phyloP scores from a whole-genome alignment of 1,140 invertebrate species.

The Yoshiicerus persimilis region DNA sequence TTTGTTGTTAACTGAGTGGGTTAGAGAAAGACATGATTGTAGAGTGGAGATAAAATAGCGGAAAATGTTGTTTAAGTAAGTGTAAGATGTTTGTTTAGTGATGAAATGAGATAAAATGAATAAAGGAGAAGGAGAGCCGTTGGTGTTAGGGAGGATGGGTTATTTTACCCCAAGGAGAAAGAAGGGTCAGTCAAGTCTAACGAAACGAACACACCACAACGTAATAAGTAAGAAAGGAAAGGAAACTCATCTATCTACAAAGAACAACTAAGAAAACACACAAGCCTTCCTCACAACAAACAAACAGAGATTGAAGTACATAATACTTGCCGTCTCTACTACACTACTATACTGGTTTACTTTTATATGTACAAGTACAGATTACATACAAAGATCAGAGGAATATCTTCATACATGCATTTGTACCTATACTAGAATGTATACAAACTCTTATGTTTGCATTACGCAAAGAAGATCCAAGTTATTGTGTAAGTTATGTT shows the following conservation, averaged over 20 bases:
- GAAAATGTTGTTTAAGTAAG: background rate
- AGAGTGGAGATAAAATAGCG: background rate
- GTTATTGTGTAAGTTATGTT: background rate
- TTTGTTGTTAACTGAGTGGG: background rate
- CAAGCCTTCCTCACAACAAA: background rate
- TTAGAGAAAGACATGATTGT: background rate
- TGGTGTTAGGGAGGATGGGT: constrained; percentile 8
- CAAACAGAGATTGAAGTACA: background rate
- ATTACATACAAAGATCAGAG: background rate
- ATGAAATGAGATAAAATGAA: constrained; percentile 27
- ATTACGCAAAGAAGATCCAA: background rate
- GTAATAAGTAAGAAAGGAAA: background rate
- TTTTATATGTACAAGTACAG: background rate
- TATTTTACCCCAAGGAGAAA: constrained; percentile 34
- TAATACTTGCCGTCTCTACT: background rate
- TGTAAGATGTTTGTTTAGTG: constrained; percentile 16
- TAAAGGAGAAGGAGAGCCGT: background rate
- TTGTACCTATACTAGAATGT: background rate
- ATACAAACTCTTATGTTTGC: background rate
- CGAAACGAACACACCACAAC: background rate
- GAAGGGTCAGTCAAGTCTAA: background rate
- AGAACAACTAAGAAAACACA: background rate
- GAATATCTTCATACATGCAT: background rate
- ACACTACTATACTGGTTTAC: background rate
- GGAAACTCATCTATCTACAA: background rate